A percentile compares a stretch with the other conserved stretches of the same genome.
These are phyloP conservation scores for Camponotus vicinus DNA, from an alignment of 1,140 invertebrate genomes.

Conservation along the genomic window DNA sequence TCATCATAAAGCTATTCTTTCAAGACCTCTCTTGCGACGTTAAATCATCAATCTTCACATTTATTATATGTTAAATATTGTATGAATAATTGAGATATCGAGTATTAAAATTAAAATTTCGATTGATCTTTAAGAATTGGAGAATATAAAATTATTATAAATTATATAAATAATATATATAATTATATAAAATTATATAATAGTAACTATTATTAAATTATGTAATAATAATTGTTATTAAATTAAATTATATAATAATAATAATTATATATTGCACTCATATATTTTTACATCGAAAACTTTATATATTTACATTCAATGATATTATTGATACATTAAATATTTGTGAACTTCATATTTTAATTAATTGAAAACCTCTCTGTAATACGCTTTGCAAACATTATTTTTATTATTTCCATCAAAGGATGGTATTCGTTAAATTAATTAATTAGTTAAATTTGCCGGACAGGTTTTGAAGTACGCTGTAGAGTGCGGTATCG, in stretches of 20 bases:
- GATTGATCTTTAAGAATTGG: no score
- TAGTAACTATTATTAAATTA: no score
- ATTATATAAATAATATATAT: no score
- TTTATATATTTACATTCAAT: no score
- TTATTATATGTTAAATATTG: neutral
- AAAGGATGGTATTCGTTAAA: neutral
- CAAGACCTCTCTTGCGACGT: neutral
- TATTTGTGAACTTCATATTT: neutral
- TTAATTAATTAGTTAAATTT: slow-evolving; percentile 34
- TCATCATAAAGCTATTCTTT: no score
- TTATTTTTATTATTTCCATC: neutral
- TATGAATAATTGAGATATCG: neutral
- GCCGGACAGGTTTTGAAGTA: neutral
- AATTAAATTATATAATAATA: no score
- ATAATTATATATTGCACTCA: neutral
- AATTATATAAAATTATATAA: no score
- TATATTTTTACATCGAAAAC: neutral
- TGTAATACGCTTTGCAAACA: neutral
- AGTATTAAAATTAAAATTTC: neutral
- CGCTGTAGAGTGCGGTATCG: slow-evolving; percentile 24
- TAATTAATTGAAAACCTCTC: neutral
- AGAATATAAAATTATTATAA: neutral
- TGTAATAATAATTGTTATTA: no score
- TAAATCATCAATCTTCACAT: neutral
- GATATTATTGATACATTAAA: neutral